phyloP scores from a whole-genome alignment of 2,113 vertebrate genomes.

The Chauna torquata region DNA sequence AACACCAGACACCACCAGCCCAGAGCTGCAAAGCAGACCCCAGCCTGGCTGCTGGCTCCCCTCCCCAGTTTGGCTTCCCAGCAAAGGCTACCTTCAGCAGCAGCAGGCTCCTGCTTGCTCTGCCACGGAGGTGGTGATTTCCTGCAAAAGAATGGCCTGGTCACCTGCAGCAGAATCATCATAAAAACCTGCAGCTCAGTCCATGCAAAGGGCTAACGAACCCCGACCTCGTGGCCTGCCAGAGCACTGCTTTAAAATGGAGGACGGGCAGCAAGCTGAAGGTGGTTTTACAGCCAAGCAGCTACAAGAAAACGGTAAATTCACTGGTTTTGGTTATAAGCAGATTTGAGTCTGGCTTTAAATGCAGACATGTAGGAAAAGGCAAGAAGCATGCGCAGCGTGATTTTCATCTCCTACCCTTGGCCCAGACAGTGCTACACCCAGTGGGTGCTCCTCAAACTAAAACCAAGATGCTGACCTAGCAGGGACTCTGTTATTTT shows the following conservation, averaged over 20 bases:
- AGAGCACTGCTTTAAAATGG: background rate
- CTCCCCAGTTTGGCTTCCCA: background rate
- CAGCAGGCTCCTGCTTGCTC: background rate
- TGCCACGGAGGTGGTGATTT: background rate
- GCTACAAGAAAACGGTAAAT: background rate
- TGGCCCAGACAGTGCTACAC: rapidly evolving
- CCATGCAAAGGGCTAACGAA: background rate
- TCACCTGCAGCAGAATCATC: background rate
- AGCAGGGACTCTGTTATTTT: rapidly evolving
- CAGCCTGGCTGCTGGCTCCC: background rate
- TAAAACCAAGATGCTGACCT: rapidly evolving
- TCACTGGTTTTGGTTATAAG: background rate
- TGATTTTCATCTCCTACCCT: no score
- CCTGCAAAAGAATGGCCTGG: background rate
- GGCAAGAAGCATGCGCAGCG: rapidly evolving
- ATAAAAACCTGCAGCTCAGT: background rate
- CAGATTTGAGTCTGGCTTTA: background rate
- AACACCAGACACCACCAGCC: background rate
- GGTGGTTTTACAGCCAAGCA: background rate
- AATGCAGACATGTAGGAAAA: rapidly evolving
- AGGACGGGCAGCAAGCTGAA: background rate
- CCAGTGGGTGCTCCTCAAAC: rapidly evolving
- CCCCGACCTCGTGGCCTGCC: rapidly evolving
- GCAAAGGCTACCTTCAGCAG: background rate
- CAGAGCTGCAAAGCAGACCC: background rate